Evolutionary conservation across 92 coral and sea anemone genomes (phyloP).

Genomic region (Blastomussa wellsi): DNA sequence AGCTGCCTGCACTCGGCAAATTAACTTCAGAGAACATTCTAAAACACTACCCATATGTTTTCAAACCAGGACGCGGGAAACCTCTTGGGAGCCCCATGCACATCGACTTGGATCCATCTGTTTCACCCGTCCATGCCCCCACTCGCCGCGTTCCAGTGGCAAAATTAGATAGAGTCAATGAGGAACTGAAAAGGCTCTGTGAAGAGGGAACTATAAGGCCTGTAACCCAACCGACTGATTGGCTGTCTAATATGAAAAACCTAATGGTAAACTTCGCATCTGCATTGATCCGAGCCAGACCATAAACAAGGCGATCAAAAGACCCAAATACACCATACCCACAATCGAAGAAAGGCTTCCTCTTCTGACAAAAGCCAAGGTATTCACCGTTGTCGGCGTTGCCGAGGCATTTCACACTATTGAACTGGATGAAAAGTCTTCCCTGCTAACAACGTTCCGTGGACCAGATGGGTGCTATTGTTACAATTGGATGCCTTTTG

Average conservation of each 20-base stretch:
- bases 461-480: too few relatives aligned
- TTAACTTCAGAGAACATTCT: constrained; percentile 35
- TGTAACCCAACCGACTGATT: constrained; percentile 39
- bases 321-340: constrained; percentile 51
- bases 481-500: too few relatives aligned
- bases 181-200: constrained; percentile 34
- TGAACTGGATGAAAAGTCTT: too few relatives aligned
- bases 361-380: too few relatives aligned
- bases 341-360: too few relatives aligned
- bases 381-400: constrained; percentile 29
- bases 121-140: constrained; percentile 47
- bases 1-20: constrained; percentile 23
- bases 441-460: too few relatives aligned
- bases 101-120: constrained; percentile 46
- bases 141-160: constrained; percentile 48
- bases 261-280: too few relatives aligned
- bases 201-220: constrained; percentile 48
- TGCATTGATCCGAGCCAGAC: too few relatives aligned
- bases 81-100: constrained; percentile 37
- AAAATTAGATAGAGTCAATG: constrained; percentile 39
- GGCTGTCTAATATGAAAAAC: too few relatives aligned
- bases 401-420: constrained; percentile 31
- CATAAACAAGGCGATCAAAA: constrained; percentile 49
- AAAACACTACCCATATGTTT: constrained; percentile 29
- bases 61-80: too few relatives aligned